phyloP scores from a whole-genome alignment of 1,140 invertebrate species.

The Drosophila neocordata region DNA sequence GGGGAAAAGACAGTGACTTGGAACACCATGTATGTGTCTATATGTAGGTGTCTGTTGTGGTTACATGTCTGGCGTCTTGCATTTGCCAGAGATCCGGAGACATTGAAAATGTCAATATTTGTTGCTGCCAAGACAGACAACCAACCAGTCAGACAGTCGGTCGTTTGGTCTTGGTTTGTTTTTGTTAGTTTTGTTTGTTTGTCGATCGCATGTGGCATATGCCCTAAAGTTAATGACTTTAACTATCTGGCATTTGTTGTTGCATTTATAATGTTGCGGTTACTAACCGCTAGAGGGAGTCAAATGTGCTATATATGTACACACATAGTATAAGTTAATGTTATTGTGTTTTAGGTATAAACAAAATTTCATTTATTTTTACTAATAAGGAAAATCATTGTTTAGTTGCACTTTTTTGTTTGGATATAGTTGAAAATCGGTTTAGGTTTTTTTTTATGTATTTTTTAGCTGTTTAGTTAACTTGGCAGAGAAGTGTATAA shows the following conservation, averaged over 20 bases:
- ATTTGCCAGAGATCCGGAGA: background rate
- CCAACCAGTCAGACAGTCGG: background rate
- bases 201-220: constrained; percentile 27
- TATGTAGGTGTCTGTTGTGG: constrained; percentile 29
- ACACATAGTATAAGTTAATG: background rate
- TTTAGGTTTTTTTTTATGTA: too few species aligned
- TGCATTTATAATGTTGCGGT: background rate
- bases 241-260: constrained; percentile 16
- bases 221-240: constrained; percentile 21
- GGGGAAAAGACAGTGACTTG: background rate
- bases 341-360: background rate
- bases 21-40: constrained; percentile 32
- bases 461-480: too few species aligned
- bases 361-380: background rate
- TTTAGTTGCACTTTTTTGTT: background rate
- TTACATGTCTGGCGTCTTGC: constrained; percentile 18
- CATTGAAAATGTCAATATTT: constrained; percentile 39
- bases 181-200: constrained; percentile 2
- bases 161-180: constrained; percentile 7
- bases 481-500: too few species aligned
- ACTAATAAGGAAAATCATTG: background rate
- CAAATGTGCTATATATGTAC: too few species aligned
- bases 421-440: too few species aligned
- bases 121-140: constrained; percentile 2
- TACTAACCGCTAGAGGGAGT: constrained; percentile 6